Evolutionary conservation across 35 echinoderm and acorn worm species (phyloP).

Genomic region (Eucidaris tribuloides): DNA sequence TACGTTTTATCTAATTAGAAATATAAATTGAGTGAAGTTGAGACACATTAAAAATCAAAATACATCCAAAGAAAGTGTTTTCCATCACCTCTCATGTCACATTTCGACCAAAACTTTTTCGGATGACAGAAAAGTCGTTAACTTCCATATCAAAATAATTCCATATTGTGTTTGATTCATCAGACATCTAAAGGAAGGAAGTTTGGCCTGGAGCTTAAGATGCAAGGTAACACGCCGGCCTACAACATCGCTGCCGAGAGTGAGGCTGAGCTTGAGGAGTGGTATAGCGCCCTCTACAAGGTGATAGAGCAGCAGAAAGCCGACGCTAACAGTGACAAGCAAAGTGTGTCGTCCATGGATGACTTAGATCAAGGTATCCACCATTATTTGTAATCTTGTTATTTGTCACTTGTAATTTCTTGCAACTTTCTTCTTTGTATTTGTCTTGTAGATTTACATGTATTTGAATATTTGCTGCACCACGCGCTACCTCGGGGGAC

Average conservation of each 20-base stretch:
- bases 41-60: no score
- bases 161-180: background rate
- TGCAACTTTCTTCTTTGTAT: no score
- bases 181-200: constrained; percentile 76
- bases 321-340: constrained; percentile 75
- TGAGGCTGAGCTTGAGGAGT: constrained; percentile 81
- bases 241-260: constrained; percentile 87
- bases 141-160: background rate
- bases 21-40: no score
- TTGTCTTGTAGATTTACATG: no score
- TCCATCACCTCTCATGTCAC: background rate
- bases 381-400: background rate
- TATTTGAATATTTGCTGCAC: background rate
- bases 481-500: no score
- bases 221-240: constrained; percentile 63
- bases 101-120: background rate
- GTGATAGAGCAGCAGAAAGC: constrained; percentile 87
- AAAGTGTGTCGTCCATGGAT: constrained; percentile 88
- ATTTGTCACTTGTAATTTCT: no score
- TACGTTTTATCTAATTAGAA: no score
- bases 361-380: constrained; percentile 74
- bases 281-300: constrained; percentile 75
- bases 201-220: constrained; percentile 77
- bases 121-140: no score
- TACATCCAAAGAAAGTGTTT: background rate